Conservation (phyloP, 2,888 invertebrate genomes). For the Phasia obesa region DNA sequence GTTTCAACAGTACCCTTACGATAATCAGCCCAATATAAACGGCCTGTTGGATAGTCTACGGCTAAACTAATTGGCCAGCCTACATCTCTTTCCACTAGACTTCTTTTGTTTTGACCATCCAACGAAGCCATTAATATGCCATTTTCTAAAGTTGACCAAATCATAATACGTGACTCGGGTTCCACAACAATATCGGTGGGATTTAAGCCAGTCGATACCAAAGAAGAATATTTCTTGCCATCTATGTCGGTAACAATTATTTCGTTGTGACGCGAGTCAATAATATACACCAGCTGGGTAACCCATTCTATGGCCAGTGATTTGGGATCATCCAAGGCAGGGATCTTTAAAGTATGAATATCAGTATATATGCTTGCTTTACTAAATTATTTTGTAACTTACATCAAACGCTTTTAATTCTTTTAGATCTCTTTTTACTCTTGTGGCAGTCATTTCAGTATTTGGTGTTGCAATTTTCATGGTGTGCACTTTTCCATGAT, state of each 20-base stretch:
- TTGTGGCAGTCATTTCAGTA: constrained; percentile 74
- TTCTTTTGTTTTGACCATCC: constrained; percentile 85
- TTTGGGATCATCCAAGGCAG: constrained; percentile 86
- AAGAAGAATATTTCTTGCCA: constrained; percentile 79
- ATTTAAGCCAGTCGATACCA: constrained; percentile 84
- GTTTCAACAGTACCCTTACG: constrained; percentile 89
- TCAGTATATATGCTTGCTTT: not conserved
- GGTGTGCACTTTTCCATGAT: constrained; percentile 82
- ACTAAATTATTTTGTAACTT: constrained; percentile 55
- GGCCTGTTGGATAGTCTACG: constrained; percentile 88
- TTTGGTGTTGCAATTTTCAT: constrained; percentile 81
- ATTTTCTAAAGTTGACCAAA: constrained; percentile 90
- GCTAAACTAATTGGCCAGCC: constrained; percentile 90
- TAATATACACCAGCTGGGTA: constrained; percentile 87
- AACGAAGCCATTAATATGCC: constrained; percentile 86
- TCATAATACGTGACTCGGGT: constrained; percentile 85
- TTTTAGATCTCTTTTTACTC: constrained; percentile 79
- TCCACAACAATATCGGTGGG: constrained; percentile 89
- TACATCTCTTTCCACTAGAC: constrained; percentile 85
- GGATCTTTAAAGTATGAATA: constrained; percentile 80
- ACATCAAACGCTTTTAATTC: constrained; percentile 81
- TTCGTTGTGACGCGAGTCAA: constrained; percentile 83
- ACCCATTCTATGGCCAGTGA: constrained; percentile 90
- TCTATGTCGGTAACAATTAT: constrained; percentile 81
- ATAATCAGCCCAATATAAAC: constrained; percentile 93